Base-by-base conservation (phyloP, 2,797 vertebrate genomes). In the Alauda arvensis region DNA sequence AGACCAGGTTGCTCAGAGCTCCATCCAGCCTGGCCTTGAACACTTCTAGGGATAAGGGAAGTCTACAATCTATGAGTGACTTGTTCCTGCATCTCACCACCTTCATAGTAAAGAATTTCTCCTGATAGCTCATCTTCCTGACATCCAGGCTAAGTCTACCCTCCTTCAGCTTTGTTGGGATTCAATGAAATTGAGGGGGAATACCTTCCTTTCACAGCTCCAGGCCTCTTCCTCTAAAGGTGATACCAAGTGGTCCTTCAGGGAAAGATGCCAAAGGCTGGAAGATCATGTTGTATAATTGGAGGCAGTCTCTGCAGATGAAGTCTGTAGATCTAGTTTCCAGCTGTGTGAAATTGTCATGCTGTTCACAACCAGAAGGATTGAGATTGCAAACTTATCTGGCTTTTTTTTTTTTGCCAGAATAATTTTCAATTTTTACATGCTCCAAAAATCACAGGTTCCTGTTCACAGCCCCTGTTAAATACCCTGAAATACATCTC, bases 351-450 rank as follows among this genome's bases (percentile, higher is more conserved):
- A 85, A 85, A 83, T 61, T 65, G 46, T 68, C 60, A 24, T 1
- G 1, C 53, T 74, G 40, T 28, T 87, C 33, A 12, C 21, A 77
- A 68, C 26, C 23, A 56, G 24, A 85, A 67, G 40, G 68, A 82
- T 5, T 68, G 57, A 77, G 34, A 39, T 14, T 84, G 52, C 12
- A 57, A 67, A 56, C 12, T 59, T 83, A 63, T 62, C 70, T 70
- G 48, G 55, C 57, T 10, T 26, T 75, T 68, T 49, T 46, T 51
- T 89, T 76, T 68, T 74, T 85, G 19, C 60, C 33, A 77, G 51
- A 19, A 28, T 57, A 71, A 46, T 16, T 83, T 93, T 85, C 61
- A 90, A 43, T 85, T 91, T 82, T 81, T 33, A 40, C 19, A 43
- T 3, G 24, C 68, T 91, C 57, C 51, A 33, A 70, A 87, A 69